Percentiles rank a stretch among this genome's conserved stretches.
phyloP scores from a whole-genome alignment of 2,113 vertebrate species.

The Theristicus caerulescens region DNA sequence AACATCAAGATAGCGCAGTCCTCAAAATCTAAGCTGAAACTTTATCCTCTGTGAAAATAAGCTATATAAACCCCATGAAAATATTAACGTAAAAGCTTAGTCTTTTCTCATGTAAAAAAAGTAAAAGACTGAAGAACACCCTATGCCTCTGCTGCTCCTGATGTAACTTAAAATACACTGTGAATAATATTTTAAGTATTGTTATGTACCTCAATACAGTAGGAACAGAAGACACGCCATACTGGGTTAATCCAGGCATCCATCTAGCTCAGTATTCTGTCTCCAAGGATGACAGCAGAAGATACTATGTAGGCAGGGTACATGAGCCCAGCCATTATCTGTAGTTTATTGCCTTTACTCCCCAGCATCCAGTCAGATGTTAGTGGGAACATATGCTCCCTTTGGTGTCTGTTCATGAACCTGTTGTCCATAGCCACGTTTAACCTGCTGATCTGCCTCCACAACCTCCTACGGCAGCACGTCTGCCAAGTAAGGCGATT shows the following conservation, averaged over 20 bases:
- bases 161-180: not conserved
- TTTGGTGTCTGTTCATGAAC: not conserved
- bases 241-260: not conserved
- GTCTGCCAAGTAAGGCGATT: not conserved
- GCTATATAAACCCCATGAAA: not conserved
- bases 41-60: not conserved
- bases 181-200: not conserved
- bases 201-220: not conserved
- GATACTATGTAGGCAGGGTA: not conserved
- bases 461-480: not conserved
- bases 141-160: not conserved
- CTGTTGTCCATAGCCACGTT: fast-evolving
- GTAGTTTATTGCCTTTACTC: not conserved
- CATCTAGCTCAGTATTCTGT: not conserved
- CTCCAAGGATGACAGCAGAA: not conserved
- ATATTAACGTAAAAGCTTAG: not conserved
- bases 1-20: not conserved
- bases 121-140: not conserved
- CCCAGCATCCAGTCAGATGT: not conserved
- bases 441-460: not conserved
- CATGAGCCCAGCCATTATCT: fast-evolving
- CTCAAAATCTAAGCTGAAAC: not conserved
- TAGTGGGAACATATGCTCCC: not conserved
- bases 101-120: not conserved
- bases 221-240: not conserved